These are phyloP conservation scores for Caloenas nicobarica DNA, from an alignment of 2,113 vertebrate genomes.

Conservation along the genomic window DNA sequence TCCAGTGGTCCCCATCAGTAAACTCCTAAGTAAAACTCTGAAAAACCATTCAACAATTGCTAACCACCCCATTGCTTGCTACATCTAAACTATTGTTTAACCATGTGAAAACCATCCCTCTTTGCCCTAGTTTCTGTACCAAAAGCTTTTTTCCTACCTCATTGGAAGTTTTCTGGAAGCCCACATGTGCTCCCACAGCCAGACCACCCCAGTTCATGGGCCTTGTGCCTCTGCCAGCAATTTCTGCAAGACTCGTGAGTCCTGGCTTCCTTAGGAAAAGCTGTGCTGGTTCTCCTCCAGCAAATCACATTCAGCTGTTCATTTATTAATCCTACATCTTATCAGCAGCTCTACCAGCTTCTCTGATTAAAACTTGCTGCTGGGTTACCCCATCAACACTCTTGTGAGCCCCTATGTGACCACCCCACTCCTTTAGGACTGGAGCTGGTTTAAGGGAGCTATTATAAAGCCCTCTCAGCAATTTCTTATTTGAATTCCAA, in stretches of 20 bases:
- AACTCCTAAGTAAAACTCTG: not conserved
- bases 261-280: not conserved
- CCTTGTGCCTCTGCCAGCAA: not conserved
- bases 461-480: not conserved
- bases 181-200: fast-evolving
- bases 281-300: not conserved
- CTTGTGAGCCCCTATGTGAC: not conserved
- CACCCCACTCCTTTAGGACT: not conserved
- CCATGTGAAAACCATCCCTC: not conserved
- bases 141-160: not conserved
- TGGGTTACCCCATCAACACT: not conserved
- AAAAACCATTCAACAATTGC: not conserved
- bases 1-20: too few species aligned
- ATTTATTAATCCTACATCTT: not conserved
- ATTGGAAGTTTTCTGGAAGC: not conserved
- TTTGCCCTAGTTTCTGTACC: not conserved
- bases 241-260: not conserved
- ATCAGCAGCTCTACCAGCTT: not conserved
- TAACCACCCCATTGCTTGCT: not conserved
- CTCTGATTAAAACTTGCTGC: not conserved
- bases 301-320: not conserved
- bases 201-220: not conserved
- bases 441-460: not conserved
- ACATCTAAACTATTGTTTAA: not conserved
- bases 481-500: not conserved